Evolutionary conservation across 2,888 invertebrate species (phyloP).

Genomic region (Tortricodes alternella): DNA sequence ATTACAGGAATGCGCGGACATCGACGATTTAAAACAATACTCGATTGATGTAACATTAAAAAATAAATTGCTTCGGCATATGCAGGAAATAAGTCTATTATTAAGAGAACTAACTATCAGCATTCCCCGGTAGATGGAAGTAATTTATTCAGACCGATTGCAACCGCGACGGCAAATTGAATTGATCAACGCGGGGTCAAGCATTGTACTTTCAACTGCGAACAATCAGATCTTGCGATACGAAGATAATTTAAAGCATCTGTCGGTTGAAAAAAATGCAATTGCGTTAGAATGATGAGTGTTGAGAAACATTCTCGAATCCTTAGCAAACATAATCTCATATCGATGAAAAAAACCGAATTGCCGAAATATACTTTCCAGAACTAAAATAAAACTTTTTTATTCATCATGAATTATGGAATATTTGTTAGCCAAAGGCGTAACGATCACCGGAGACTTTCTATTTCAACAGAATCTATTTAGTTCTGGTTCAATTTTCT

Average conservation of each 20-base stretch:
- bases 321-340: background rate
- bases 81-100: slow-evolving; percentile 25
- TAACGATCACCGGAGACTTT: no score
- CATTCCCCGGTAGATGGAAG: slow-evolving; percentile 36
- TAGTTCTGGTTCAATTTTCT: no score
- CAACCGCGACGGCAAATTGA: slow-evolving; percentile 47
- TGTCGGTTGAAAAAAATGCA: slow-evolving; percentile 13
- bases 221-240: slow-evolving; percentile 32
- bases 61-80: background rate
- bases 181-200: slow-evolving; percentile 52
- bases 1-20: no score
- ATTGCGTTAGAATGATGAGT: background rate
- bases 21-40: background rate
- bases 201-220: slow-evolving; percentile 37
- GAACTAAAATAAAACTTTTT: no score
- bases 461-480: no score
- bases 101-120: slow-evolving; percentile 29
- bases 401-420: no score
- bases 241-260: slow-evolving; percentile 24
- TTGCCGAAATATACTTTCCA: no score
- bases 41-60: background rate
- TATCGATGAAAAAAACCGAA: no score
- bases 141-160: slow-evolving; percentile 42
- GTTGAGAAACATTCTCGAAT: slow-evolving; percentile 2
- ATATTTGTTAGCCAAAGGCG: no score